phyloP scores from a whole-genome alignment of 2,113 vertebrate species.

The Serranochromis macrocephalus region DNA sequence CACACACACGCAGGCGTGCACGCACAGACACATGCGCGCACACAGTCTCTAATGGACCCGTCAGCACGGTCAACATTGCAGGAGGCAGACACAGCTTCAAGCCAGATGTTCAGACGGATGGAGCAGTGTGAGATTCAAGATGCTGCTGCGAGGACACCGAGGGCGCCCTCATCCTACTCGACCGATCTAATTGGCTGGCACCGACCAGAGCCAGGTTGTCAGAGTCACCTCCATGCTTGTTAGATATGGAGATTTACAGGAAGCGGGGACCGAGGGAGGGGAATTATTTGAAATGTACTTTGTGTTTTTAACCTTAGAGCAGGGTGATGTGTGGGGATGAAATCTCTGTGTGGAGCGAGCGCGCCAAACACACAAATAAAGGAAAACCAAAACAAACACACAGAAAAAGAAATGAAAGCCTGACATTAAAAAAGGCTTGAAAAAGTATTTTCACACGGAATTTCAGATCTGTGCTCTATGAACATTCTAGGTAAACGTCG shows the following conservation, averaged over 20 bases:
- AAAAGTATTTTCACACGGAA: not conserved
- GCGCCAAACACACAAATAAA: not conserved
- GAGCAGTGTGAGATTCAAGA: not conserved
- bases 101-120: slow-evolving; percentile 26
- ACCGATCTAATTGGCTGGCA: slow-evolving; percentile 22
- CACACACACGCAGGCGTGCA: not conserved
- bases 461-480: not conserved
- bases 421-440: not conserved
- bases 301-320: not conserved
- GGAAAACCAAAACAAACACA: not conserved
- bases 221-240: slow-evolving; percentile 42
- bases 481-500: not conserved
- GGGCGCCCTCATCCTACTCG: not conserved
- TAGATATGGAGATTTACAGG: slow-evolving; percentile 38
- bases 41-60: slow-evolving; percentile 11
- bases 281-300: not conserved
- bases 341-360: not conserved
- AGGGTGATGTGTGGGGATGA: not conserved
- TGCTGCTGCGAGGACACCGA: not conserved
- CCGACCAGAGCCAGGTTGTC: not conserved
- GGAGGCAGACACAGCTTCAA: not conserved
- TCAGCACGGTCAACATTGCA: slow-evolving; percentile 9
- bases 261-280: not conserved
- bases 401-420: not conserved
- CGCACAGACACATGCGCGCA: not conserved